Percentiles rank a stretch among this genome's conserved stretches.
Evolutionary conservation across 2,113 vertebrate species (phyloP).

Genomic region (Brienomyrus longianalis): DNA sequence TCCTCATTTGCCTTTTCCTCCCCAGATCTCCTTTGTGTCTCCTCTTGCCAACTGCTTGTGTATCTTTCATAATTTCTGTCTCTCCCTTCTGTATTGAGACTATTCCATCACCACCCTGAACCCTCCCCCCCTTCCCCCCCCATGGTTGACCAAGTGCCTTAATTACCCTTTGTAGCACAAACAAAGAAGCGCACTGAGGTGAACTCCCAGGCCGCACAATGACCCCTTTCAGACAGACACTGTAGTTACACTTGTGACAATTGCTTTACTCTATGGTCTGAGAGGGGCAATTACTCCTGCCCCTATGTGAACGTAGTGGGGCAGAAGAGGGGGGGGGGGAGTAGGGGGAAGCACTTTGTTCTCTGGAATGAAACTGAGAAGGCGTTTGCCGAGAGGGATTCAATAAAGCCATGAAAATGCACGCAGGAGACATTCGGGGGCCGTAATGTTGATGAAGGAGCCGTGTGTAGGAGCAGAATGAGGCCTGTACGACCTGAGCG

Average conservation of each 20-base stretch:
- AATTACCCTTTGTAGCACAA: constrained; percentile 61
- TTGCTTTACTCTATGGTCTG: constrained; percentile 57
- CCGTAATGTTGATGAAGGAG: not conserved
- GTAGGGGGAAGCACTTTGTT: constrained; percentile 50
- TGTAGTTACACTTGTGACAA: constrained; percentile 64
- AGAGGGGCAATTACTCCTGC: constrained; percentile 60
- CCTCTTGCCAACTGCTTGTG: not conserved
- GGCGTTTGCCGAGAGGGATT: constrained; percentile 52
- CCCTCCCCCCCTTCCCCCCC: not conserved
- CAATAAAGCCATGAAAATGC: constrained; percentile 45
- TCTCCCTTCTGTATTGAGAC: not conserved
- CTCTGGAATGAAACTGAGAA: constrained; percentile 47
- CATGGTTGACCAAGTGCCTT: constrained; percentile 57
- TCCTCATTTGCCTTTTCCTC: not conserved
- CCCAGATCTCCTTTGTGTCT: not conserved
- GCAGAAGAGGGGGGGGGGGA: constrained; percentile 37
- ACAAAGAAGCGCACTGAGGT: constrained; percentile 63
- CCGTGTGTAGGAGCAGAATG: not conserved
- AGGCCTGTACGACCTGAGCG: not conserved
- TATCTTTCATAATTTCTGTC: constrained; percentile 1
- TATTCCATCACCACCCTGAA: not conserved
- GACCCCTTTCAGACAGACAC: constrained; percentile 61
- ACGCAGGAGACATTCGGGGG: constrained; percentile 31
- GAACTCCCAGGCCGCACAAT: constrained; percentile 58
- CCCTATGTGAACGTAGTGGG: constrained; percentile 46